Evolutionary conservation across 2,888 invertebrate species (phyloP).

Genomic region (Alloplasta piceator): DNA sequence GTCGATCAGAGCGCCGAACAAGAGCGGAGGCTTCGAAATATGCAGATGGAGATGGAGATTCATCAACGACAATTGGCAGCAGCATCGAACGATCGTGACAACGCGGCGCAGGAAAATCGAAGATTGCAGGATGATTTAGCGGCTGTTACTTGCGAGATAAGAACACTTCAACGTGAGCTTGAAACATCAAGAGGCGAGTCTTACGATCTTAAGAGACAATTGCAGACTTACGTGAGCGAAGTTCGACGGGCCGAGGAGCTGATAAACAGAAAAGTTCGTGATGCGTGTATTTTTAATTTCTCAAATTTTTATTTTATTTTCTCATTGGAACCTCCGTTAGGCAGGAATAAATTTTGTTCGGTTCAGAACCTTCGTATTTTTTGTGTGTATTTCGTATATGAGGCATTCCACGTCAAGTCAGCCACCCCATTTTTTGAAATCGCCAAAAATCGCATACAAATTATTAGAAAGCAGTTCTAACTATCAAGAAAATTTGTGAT

Average conservation of each 20-base stretch:
- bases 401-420: too few relatives aligned
- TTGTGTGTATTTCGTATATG: too few relatives aligned
- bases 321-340: too few relatives aligned
- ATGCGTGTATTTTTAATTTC: too few relatives aligned
- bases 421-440: too few relatives aligned
- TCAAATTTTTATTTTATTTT: neutral
- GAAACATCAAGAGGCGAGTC: conserved; percentile 89
- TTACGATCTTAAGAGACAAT: conserved; percentile 89
- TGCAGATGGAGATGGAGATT: conserved; percentile 84
- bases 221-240: conserved; percentile 93
- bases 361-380: neutral
- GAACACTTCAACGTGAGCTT: conserved; percentile 87
- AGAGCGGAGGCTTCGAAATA: conserved; percentile 76
- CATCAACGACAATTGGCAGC: conserved; percentile 86
- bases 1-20: conserved; percentile 78
- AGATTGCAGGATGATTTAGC: conserved; percentile 90
- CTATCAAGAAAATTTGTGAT: too few relatives aligned
- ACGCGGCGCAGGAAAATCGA: conserved; percentile 88
- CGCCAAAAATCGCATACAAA: too few relatives aligned
- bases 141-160: conserved; percentile 86
- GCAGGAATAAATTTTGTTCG: neutral
- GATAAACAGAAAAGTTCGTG: conserved; percentile 87
- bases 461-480: too few relatives aligned
- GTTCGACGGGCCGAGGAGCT: conserved; percentile 92
- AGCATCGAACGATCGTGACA: conserved; percentile 85